Percentiles rank a stretch among this genome's conserved stretches.
Evolutionary conservation across 1,140 invertebrate genomes (phyloP).

Genomic region (Drosophila seguyi): DNA sequence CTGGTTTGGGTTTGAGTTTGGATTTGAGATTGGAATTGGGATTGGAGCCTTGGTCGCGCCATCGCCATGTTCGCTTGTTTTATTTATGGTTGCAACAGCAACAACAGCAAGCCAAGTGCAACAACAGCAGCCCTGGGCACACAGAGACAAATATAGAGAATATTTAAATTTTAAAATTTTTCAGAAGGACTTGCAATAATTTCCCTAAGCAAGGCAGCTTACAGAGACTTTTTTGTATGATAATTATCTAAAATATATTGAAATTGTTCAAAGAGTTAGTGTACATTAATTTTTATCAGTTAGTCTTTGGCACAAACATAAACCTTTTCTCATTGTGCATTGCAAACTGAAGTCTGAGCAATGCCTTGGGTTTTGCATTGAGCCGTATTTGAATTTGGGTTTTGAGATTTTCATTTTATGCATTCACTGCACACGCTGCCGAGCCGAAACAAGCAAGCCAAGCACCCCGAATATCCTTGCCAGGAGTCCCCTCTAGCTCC

Average conservation of each 20-base stretch:
- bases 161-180: neutral
- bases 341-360: slow-evolving; percentile 33
- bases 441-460: slow-evolving; percentile 68
- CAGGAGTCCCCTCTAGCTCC: neutral
- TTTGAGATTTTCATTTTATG: slow-evolving; percentile 76
- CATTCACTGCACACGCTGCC: slow-evolving; percentile 75
- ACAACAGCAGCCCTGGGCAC: slow-evolving; percentile 22
- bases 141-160: neutral
- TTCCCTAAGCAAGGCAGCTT: neutral
- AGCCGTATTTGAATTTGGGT: slow-evolving; percentile 44
- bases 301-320: too few species aligned
- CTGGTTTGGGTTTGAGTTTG: slow-evolving; percentile 1
- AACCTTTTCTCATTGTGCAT: slow-evolving; percentile 14
- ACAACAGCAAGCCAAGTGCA: slow-evolving; percentile 29
- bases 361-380: slow-evolving; percentile 55
- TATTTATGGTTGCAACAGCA: slow-evolving; percentile 68
- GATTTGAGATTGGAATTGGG: slow-evolving; percentile 11
- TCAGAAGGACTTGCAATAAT: neutral
- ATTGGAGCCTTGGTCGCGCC: slow-evolving; percentile 44
- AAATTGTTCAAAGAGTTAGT: too few species aligned
- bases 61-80: slow-evolving; percentile 65
- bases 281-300: neutral
- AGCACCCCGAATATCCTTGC: slow-evolving; percentile 51
- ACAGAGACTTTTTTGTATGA: neutral
- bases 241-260: too few species aligned